Base-by-base conservation (phyloP, 2,797 vertebrate genomes). In the Somateria mollissima region DNA sequence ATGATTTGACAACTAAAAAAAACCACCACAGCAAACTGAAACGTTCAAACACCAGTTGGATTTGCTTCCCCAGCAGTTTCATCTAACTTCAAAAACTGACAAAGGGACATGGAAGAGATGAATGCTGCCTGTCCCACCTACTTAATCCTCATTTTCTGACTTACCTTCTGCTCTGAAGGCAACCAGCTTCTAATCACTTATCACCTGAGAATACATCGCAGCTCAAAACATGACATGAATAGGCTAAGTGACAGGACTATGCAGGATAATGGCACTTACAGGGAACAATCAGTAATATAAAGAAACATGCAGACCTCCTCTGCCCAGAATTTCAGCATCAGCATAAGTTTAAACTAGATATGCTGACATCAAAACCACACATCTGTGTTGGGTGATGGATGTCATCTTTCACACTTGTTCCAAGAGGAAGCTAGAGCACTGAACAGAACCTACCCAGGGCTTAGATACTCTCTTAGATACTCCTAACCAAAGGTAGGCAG, bases 191-290 rank as follows among this genome's bases (percentile, higher is more conserved):
- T 49, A 54, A 61, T 32, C 62, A 53, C 13, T 72, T 65, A 7
- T n/a, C 37, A 66, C 45, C 32, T 70, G 32, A 78, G 18, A 72
- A 91, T 1, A 5, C 1, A 2, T 22, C 20, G 43, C 19, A 90
- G 37, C 22, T 56, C 7, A 2, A 81, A 90, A 45, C 24, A 36
- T 0, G 0, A 9, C 6, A 39, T n/a, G 3, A 87, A 61, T 4
- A 25, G 36, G 17, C 36, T 60, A 73, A 88, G 30, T 60, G 54
- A 62, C 54, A 70, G 0, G 0, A 34, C 16, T 60, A 11, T 0
- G 1, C 19, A 70, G 47, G 65, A 74, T 47, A 94, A 71, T 5
- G 25, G 47, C 21, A 62, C 20, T 93, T 77, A 53, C 36, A 76
- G 43, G 43, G 43, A 84, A 15, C 39, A 65, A 60, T 16, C 11